Evolutionary conservation across 2,113 vertebrate species (phyloP).

Genomic region (Ondatra zibethicus): DNA sequence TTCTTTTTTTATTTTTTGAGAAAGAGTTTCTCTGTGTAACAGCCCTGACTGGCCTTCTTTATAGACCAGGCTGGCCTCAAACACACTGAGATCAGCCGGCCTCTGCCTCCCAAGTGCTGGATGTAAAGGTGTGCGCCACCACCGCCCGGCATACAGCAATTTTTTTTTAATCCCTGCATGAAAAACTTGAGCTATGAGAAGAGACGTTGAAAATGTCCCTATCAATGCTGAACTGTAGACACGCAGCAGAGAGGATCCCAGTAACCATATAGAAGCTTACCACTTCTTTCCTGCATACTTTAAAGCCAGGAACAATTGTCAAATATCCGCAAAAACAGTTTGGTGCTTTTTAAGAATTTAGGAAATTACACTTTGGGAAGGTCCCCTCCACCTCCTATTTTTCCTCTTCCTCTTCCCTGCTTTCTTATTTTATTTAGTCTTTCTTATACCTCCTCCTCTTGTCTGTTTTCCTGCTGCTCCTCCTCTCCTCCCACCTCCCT

Average conservation of each 20-base stretch:
- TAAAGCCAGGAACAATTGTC: neutral
- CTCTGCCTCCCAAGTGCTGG: too few relatives aligned
- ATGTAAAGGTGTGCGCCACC: too few relatives aligned
- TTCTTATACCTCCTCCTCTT: neutral
- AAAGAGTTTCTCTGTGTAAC: too few relatives aligned
- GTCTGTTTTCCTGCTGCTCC: neutral
- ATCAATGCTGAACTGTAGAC: neutral
- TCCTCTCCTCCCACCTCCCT: neutral
- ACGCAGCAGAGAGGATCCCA: fast-evolving
- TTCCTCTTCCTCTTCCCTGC: neutral
- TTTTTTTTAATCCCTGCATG: neutral
- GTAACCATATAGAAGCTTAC: neutral
- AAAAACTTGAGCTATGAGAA: neutral
- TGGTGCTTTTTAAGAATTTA: conserved; percentile 32
- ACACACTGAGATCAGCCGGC: too few relatives aligned
- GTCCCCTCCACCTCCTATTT: too few relatives aligned
- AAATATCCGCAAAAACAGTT: neutral
- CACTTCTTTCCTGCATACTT: conserved; percentile 32
- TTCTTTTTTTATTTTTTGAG: too few relatives aligned
- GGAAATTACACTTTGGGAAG: neutral
- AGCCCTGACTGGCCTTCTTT: too few relatives aligned
- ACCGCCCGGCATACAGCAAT: too few relatives aligned
- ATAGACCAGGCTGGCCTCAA: too few relatives aligned
- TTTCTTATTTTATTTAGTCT: neutral
- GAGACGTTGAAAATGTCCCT: neutral